Conservation (phyloP, 2,797 vertebrate genomes). For the Danio aesculapii region DNA sequence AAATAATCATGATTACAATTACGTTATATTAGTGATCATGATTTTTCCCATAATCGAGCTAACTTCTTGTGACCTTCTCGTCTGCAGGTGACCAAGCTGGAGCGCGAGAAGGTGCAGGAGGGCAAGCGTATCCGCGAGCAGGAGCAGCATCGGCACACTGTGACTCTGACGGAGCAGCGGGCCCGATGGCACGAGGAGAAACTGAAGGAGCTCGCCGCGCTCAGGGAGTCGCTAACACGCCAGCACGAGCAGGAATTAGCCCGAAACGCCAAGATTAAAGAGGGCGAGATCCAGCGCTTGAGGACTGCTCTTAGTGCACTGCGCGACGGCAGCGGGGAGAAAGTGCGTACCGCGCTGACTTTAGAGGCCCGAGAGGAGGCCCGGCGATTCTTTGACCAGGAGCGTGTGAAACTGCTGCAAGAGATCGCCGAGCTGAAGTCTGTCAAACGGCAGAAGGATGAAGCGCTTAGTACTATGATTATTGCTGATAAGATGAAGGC, state of each 20-base stretch:
- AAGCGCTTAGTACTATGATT: conserved; percentile 95
- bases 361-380: conserved; percentile 97
- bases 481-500: conserved; percentile 98
- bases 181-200: conserved; percentile 98
- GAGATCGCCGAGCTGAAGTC: conserved; percentile 93
- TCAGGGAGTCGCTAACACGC: conserved; percentile 92
- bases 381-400: conserved; percentile 95
- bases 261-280: conserved; percentile 93
- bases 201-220: conserved; percentile 93
- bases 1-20: too few species aligned
- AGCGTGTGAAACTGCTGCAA: conserved; percentile 95
- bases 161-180: conserved; percentile 92
- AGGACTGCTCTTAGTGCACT: conserved; percentile 89
- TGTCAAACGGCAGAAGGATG: conserved; percentile 94
- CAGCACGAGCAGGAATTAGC: conserved; percentile 96
- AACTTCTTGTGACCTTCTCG: neutral
- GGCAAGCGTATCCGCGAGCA: conserved; percentile 93
- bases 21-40: too few species aligned
- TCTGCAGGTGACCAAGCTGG: conserved; percentile 90
- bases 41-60: neutral
- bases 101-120: conserved; percentile 98
- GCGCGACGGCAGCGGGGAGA: conserved; percentile 94
- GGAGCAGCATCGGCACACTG: conserved; percentile 97
- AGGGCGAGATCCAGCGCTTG: conserved; percentile 94
- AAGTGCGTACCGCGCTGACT: conserved; percentile 91